Base-by-base conservation (phyloP, 1,140 invertebrate species). In the Cotesia chilonis region DNA sequence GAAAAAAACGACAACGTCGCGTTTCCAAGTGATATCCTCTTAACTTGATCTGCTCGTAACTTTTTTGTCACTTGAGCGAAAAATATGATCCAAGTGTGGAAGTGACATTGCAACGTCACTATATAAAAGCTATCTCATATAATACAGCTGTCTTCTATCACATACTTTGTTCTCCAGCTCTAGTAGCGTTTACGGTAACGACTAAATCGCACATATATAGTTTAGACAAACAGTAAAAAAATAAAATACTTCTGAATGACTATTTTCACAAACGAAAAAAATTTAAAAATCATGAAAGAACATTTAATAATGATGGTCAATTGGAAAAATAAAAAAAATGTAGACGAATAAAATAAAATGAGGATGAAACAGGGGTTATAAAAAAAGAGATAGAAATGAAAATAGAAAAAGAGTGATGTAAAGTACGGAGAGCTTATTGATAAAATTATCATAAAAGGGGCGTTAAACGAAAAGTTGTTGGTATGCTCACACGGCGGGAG, bases 381-480 rank as follows among this genome's bases (percentile, higher is more conserved):
- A 74, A 57, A 63, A 35, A 36, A 63, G 38, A 41, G 12, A n/a
- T 10, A 59, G n/a, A 12, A 36, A 10, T 14, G 57, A 68, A 47
- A 64, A 37, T 47, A 28, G 14, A 38, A 67, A 20, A 10, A 59
- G 63, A 17, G 41, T 20, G 14, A 63, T 65, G 61, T 55, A 54
- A 72, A 71, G 75, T 73, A 71, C 70, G 66, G 36, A 4, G 76
- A 77, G 76, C 77, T 37, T 82, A 85, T 85, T 85, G 83, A 85
- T 84, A 85, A 84, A 76, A 87, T 86, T 87, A 85, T 85, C 82
- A 85, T 86, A 84, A 85, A 85, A 85, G 77, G 78, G 70, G 78
- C 82, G 80, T 84, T 84, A 83, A 83, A 82, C 77, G 81, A 75
- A 68, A 73, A 66, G 68, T 70, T 38, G 64, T 73, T 70, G 71